Conservation (phyloP, 2,888 invertebrate species). For the Actias luna region DNA sequence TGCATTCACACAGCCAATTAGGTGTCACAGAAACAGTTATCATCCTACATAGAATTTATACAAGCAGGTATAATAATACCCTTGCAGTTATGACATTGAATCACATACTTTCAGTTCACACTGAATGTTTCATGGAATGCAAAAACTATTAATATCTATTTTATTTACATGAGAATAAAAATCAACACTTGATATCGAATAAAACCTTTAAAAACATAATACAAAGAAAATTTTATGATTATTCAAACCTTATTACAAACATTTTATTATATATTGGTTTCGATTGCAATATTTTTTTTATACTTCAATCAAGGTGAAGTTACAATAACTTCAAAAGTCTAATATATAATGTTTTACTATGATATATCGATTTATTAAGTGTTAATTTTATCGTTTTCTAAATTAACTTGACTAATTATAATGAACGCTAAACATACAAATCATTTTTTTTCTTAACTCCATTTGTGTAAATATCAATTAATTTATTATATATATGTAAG, state of each 20-base stretch:
- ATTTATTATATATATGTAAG: background rate
- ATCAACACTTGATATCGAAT: background rate
- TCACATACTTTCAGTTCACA: constrained; percentile 2
- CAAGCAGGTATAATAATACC: constrained; percentile 3
- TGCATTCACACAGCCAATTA: constrained; percentile 5
- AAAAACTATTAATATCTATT: background rate
- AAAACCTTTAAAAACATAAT: background rate
- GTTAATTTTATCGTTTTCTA: background rate
- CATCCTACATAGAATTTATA: background rate
- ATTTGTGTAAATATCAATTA: constrained; percentile 33
- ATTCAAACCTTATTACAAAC: too few relatives aligned
- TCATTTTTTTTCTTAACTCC: background rate
- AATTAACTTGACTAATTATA: background rate
- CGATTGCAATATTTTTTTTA: too few relatives aligned
- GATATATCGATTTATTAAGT: background rate
- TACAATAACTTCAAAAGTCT: too few relatives aligned
- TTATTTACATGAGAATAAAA: background rate
- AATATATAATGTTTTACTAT: too few relatives aligned
- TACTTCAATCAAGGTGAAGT: too few relatives aligned
- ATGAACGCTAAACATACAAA: background rate
- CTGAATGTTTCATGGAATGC: background rate
- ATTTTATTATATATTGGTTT: too few relatives aligned
- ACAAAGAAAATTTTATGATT: background rate
- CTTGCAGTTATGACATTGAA: background rate
- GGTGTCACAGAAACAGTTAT: background rate